Evolutionary conservation across 2,797 vertebrate species (phyloP).

Genomic region (Microhierax caerulescens): DNA sequence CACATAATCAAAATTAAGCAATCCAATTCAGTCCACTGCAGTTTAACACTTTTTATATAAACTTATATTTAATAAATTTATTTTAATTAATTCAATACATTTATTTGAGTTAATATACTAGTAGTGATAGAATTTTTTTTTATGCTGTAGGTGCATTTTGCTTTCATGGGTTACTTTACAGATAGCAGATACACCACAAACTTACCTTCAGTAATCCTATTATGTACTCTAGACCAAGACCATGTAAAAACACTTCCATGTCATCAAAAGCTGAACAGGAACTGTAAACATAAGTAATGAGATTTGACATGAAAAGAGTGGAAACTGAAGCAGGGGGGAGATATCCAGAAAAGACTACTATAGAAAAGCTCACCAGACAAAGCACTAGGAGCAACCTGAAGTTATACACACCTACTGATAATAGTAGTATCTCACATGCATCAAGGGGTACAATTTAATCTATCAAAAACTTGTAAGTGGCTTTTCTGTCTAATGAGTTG

Average conservation of each 20-base stretch:
- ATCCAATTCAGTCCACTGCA: neutral
- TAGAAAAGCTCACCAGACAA: neutral
- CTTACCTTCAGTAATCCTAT: slow-evolving; percentile 81
- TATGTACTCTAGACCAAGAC: slow-evolving; percentile 85
- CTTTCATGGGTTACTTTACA: neutral
- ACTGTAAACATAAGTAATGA: slow-evolving; percentile 69
- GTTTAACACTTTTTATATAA: neutral
- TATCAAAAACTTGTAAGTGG: neutral
- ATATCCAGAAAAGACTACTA: neutral
- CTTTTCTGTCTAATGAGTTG: neutral
- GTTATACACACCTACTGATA: neutral
- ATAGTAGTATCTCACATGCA: neutral
- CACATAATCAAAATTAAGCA: neutral
- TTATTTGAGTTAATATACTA: neutral
- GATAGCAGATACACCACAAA: neutral
- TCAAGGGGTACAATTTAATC: neutral
- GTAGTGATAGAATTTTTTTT: neutral
- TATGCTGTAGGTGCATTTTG: neutral
- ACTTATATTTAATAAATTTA: neutral
- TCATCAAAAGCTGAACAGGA: slow-evolving; percentile 78
- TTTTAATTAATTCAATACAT: neutral
- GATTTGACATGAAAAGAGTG: neutral
- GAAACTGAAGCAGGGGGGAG: neutral
- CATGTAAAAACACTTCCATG: slow-evolving; percentile 87
- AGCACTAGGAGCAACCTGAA: neutral